phyloP scores from a whole-genome alignment of 1,140 invertebrate genomes.

The Calosoma granatense region DNA sequence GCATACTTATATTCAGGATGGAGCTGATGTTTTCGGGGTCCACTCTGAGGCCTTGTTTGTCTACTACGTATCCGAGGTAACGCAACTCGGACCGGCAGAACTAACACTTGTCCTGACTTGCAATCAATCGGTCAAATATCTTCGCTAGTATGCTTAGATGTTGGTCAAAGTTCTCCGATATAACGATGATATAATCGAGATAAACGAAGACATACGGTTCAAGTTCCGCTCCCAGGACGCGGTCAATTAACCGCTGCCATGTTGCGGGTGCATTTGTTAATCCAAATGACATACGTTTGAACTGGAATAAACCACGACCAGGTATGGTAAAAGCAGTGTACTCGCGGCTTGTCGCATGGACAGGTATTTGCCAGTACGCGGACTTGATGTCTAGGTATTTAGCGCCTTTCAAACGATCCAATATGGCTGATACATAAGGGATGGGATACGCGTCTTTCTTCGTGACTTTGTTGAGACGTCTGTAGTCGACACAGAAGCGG shows the following conservation, averaged over 20 bases:
- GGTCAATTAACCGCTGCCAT: conserved; percentile 17
- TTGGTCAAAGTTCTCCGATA: conserved; percentile 14
- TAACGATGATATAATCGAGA: conserved; percentile 20
- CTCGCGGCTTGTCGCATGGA: conserved; percentile 20
- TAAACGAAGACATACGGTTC: conserved; percentile 21
- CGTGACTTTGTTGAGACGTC: conserved; percentile 23
- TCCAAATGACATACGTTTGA: conserved; percentile 36
- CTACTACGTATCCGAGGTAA: conserved; percentile 22
- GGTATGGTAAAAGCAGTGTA: conserved; percentile 38
- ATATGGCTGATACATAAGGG: conserved; percentile 17
- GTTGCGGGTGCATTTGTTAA: conserved; percentile 29
- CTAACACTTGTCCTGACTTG: conserved; percentile 13
- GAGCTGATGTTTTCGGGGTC: no score
- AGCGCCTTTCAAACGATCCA: conserved; percentile 18
- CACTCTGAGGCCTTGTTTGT: conserved; percentile 13
- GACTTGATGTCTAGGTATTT: conserved; percentile 25
- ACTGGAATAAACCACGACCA: conserved; percentile 32
- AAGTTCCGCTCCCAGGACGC: conserved; percentile 15
- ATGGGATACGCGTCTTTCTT: conserved; percentile 22
- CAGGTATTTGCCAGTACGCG: conserved; percentile 29
- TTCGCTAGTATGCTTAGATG: conserved; percentile 10
- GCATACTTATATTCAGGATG: no score
- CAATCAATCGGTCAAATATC: background rate
- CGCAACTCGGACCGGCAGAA: conserved; percentile 15
- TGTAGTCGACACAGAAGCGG: conserved; percentile 22